A percentile compares a stretch with the other conserved stretches of the same genome.
Evolutionary conservation across 2,113 vertebrate genomes (phyloP).

Genomic region (Aegithalos caudatus): DNA sequence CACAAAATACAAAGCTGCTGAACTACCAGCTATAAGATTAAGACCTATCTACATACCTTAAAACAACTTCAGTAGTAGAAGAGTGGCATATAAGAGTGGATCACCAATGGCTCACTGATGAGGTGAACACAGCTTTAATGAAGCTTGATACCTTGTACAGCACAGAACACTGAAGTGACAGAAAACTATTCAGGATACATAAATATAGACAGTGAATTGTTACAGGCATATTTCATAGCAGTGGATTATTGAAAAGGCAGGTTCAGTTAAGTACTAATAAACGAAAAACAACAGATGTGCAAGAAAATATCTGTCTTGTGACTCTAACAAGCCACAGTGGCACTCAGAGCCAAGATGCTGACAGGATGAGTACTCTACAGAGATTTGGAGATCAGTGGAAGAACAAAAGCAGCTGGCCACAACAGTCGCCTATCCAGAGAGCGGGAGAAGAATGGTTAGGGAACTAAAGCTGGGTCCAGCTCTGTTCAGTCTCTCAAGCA

Average conservation of each 20-base stretch:
- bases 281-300: not conserved
- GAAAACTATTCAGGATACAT: not conserved
- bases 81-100: not conserved
- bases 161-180: not conserved
- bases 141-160: not conserved
- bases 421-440: not conserved
- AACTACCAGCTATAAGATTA: not conserved
- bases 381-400: not conserved
- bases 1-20: not conserved
- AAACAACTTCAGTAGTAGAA: not conserved
- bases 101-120: not conserved
- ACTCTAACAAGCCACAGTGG: not conserved
- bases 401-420: not conserved
- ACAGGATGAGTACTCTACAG: not conserved
- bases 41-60: not conserved
- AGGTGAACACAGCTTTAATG: not conserved
- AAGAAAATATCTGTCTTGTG: not conserved
- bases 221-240: not conserved
- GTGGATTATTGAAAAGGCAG: not conserved
- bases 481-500: not conserved
- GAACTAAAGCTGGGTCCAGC: not conserved
- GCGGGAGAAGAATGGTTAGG: accelerated
- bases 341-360: not conserved
- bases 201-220: not conserved
- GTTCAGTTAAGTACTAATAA: not conserved